Conservation (phyloP, 2,888 invertebrate genomes). For the Mycalesis mineus region DNA sequence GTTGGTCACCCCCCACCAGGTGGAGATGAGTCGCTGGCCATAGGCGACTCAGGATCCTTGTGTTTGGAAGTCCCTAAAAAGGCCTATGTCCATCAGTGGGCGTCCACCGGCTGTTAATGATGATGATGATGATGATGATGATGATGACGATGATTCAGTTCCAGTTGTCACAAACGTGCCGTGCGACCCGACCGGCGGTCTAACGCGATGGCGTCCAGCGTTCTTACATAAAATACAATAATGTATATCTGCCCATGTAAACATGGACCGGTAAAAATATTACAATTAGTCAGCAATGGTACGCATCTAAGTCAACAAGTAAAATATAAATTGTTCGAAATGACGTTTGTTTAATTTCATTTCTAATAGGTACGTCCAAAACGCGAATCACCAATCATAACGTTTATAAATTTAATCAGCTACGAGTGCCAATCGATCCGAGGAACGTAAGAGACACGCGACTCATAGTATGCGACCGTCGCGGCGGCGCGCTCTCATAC, state of each 20-base stretch:
- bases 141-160: too few species aligned
- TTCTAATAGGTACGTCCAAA: conserved; percentile 24
- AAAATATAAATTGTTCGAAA: conserved; percentile 31
- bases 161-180: not conserved
- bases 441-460: conserved; percentile 38
- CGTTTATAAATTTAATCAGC: conserved; percentile 49
- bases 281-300: conserved; percentile 11
- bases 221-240: not conserved
- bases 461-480: conserved; percentile 38
- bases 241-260: not conserved
- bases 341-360: conserved; percentile 29
- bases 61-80: too few species aligned
- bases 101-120: too few species aligned
- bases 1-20: too few species aligned
- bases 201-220: not conserved
- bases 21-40: too few species aligned
- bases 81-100: too few species aligned
- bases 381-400: conserved; percentile 37
- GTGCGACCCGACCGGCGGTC: not conserved
- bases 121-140: too few species aligned
- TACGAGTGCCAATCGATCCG: conserved; percentile 48
- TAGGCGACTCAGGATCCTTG: too few species aligned
- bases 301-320: conserved; percentile 34
- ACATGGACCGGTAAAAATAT: conserved; percentile 1
- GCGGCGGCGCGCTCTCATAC: conserved; percentile 61